phyloP scores from a whole-genome alignment of 2,888 invertebrate species.

The Drosophila hawaiiensis region DNA sequence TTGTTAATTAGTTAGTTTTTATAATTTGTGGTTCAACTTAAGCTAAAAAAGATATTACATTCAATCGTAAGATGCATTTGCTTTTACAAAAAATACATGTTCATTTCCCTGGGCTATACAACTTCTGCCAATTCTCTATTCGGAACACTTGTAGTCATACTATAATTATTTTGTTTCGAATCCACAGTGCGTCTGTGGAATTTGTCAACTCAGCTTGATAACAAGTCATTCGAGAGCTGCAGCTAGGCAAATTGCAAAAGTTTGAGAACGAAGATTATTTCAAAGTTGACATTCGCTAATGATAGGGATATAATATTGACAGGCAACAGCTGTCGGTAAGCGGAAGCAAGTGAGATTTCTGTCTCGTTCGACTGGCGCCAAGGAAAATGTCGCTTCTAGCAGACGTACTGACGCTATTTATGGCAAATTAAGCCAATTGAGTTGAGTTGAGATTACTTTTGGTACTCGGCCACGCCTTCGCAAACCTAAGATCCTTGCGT shows the following conservation, averaged over 20 bases:
- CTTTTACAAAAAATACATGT: neutral
- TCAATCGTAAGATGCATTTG: neutral
- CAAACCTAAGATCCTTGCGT: conserved; percentile 23
- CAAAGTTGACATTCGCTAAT: conserved; percentile 73
- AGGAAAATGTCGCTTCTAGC: conserved; percentile 50
- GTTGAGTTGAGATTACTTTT: conserved; percentile 69
- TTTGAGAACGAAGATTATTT: conserved; percentile 51
- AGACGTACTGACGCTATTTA: conserved; percentile 72
- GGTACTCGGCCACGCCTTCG: conserved; percentile 30
- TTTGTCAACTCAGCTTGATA: conserved; percentile 29
- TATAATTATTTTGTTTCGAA: neutral
- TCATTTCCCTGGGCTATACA: neutral
- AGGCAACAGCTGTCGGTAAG: conserved; percentile 58
- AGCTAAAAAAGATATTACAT: neutral
- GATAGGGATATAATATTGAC: conserved; percentile 70
- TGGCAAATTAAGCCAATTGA: conserved; percentile 81
- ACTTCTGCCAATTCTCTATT: neutral
- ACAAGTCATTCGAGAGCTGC: conserved; percentile 30
- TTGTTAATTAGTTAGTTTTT: neutral
- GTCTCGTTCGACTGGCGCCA: conserved; percentile 43
- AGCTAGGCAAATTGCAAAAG: conserved; percentile 17
- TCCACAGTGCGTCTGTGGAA: neutral
- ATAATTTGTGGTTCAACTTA: neutral
- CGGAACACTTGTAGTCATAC: neutral
- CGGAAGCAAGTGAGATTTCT: conserved; percentile 57